These are phyloP conservation scores for Drosophila mulleri DNA, from an alignment of 2,888 invertebrate genomes.

Conservation along the genomic window DNA sequence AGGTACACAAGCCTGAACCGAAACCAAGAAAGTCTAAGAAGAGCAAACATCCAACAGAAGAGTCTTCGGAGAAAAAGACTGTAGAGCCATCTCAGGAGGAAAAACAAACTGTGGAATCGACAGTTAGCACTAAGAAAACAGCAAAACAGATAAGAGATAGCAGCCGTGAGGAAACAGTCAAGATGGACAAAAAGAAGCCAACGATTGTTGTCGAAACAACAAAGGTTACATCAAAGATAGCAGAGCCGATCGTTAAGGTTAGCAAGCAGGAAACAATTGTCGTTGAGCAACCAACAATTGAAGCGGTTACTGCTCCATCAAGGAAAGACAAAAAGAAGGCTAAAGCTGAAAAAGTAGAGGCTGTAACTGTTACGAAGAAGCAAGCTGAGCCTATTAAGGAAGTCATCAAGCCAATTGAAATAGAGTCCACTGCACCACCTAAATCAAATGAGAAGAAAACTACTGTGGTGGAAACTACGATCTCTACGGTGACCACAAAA, in stretches of 20 bases:
- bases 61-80: constrained; percentile 5
- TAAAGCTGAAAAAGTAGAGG: constrained; percentile 24
- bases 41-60: constrained; percentile 51
- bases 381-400: constrained; percentile 17
- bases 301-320: constrained; percentile 9
- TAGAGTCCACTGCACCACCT: constrained; percentile 2
- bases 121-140: constrained; percentile 9
- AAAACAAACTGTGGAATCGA: constrained; percentile 21
- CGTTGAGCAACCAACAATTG: constrained; percentile 10
- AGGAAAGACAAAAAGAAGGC: constrained; percentile 44
- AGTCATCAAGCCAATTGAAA: background rate
- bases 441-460: constrained; percentile 31
- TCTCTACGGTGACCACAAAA: background rate
- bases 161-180: constrained; percentile 5
- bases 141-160: constrained; percentile 4
- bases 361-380: constrained; percentile 8
- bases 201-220: constrained; percentile 18
- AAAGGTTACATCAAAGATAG: background rate
- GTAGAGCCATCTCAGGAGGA: constrained; percentile 15
- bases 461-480: constrained; percentile 28
- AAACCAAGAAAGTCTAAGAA: constrained; percentile 65
- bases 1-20: constrained; percentile 55
- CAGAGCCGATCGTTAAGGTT: constrained; percentile 23
- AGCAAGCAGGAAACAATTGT: constrained; percentile 12
- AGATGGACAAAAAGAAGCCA: constrained; percentile 35